Base-by-base conservation (phyloP, 1,140 invertebrate species). In the Bombyx mandarina region DNA sequence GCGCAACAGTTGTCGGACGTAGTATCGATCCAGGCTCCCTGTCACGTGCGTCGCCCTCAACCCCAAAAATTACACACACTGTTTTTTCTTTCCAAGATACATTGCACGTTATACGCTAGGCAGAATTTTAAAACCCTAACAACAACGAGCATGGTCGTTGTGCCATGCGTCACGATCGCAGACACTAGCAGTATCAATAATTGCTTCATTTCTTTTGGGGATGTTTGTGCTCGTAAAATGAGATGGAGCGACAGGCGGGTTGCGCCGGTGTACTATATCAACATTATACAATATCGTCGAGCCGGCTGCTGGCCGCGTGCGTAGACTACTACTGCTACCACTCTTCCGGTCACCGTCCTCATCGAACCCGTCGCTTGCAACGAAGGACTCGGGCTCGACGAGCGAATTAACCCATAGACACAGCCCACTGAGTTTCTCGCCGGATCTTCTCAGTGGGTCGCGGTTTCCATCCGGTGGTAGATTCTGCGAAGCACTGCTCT, bases 1-100 rank as follows among this genome's bases (percentile, higher is more conserved):
- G 75, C 73, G 82, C 82, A 86, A 86, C 82, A 86, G 80, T 86
- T 86, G 82, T 80, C 73, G 82, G 63, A 70, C 61, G 74, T 71
- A 57, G 49, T 83, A 85, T 85, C 77, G 80, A 86, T 78, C 80
- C 66, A 8, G 50, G 52, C 54, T 18, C 52, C 50, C 47, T 45
- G 71, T 76, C 82, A 86, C 82, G 82, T 86, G 82, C 75, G 69
- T 68, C 64, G 77, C 69, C 68, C 60, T 59, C 51, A 60, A 59
- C 60, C 67, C 48, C 60, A 47, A 59, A 35, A 35, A 35, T 35
- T 35, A 35, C 26, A 35, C 26, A 35, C 26, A 35, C 26, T 35
- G 26, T 3, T 35, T 35, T 35, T 35, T 35, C 26, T 35, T 35
- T 35, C 26, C 0, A 35, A 35, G 2, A 35, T 67, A 42, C 70